Percentiles rank a stretch among this genome's conserved stretches.
Conservation (phyloP, 2,888 invertebrate species). For the Siphonodentalium dalli region DNA sequence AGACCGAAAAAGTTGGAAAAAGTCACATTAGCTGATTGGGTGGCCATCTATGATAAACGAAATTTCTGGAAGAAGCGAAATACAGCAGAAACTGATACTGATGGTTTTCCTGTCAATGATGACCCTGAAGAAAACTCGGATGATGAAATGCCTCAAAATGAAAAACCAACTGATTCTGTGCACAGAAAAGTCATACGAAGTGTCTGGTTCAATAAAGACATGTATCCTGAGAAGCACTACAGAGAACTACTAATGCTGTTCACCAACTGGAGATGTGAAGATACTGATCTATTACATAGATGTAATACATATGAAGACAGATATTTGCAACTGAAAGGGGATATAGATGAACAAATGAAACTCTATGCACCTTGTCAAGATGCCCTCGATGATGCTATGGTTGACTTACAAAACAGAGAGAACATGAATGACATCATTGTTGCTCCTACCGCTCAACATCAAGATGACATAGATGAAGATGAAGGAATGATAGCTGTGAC, state of each 20-base stretch:
- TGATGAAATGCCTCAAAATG: too few species aligned
- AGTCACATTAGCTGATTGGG: constrained; percentile 13
- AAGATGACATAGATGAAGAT: constrained; percentile 10
- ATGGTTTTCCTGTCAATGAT: constrained; percentile 8
- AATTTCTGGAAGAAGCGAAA: neutral
- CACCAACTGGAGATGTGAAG: constrained; percentile 39
- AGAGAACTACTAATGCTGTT: constrained; percentile 43
- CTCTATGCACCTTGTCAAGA: too few species aligned
- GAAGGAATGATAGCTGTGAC: neutral
- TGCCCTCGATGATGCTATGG: too few species aligned
- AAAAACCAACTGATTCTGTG: too few species aligned
- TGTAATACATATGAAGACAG: neutral
- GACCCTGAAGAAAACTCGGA: constrained; percentile 1
- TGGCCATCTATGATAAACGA: constrained; percentile 1
- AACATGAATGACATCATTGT: too few species aligned
- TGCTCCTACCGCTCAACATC: constrained; percentile 17
- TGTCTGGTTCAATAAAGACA: constrained; percentile 17
- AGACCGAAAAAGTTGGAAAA: constrained; percentile 12
- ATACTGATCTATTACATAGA: neutral
- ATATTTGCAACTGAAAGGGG: too few species aligned
- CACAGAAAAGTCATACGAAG: constrained; percentile 20
- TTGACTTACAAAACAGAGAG: too few species aligned
- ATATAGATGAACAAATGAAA: too few species aligned
- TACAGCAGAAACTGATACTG: neutral
- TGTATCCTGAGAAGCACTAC: constrained; percentile 34